Base-by-base conservation (phyloP, 2,888 invertebrate species). In the Muscina levida region DNA sequence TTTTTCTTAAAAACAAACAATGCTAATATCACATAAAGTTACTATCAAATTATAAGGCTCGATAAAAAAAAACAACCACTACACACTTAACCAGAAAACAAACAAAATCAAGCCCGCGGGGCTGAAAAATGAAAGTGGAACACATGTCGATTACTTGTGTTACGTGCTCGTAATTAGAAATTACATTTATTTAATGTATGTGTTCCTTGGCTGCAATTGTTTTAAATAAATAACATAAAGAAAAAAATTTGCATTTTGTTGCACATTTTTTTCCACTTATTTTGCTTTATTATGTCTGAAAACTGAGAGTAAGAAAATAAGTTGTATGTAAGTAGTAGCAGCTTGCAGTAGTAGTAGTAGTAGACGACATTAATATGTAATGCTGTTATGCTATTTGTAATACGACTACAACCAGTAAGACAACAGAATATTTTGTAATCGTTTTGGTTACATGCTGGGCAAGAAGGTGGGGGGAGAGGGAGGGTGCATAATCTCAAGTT, bases 131-230 rank as follows among this genome's bases (percentile, higher is more conserved):
- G 77, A 81, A 81, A 81, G 81, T 81, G 81, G 81, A 81, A 81
- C 77, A 81, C 81, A 75, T 81, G 81, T 77, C 81, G 77, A 77
- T 81, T 81, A 42, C 74, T 75, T 59, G 56, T 77, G 68, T 81
- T 77, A 81, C 81, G 81, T 81, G 81, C 77, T 68, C 68, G 77
- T 77, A 81, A 81, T 81, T 77, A 81, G 77, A 77, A 81, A 81
- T 77, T 74, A 65, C 72, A 70, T 65, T 74, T 65, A 42, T 42
- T 3, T 31, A 42, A 62, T 65, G 19, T 65, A 22, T 44, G 4
- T 17, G 19, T 37, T 62, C 42, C 62, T 62, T 39, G 51, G 31
- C 10, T 11, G 67, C 51, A 67, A 66, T 75, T 77, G 75, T 51
- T 68, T 51, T 51, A 68, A 48, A 68, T 51, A 51, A 31, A 68